Evolutionary conservation across 1,140 invertebrate species (phyloP), one percentile per base, ranked within the genome.

Genomic region (Dendrolimus punctatus): DNA sequence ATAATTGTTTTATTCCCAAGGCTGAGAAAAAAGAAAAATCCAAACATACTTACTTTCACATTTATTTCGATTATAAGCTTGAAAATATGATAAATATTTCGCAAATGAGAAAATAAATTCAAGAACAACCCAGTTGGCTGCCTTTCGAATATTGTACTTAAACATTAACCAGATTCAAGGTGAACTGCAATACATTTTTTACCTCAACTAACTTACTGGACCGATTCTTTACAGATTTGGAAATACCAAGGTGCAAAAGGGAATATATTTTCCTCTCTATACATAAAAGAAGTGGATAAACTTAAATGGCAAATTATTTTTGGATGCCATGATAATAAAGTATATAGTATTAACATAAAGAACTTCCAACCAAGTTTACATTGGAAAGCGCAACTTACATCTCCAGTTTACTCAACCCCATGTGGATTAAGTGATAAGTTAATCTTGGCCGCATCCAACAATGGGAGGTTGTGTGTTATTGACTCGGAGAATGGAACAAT

Each of bases 241-340:
- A 88, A 71, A 40, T 90, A 87, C 58, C 62, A 76, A 65, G 76
- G 84, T 43, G 86, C 88, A 43, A 69, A 87, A 51, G 90, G 89
- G 8, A 89, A 91, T 57, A 88, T 94, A 57, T 94, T 93, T 85
- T 93, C 92, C 5, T 91, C 92, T 42, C 79, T 91, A 38, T 71
- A 89, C 39, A 53, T 74, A 2, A 66, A 56, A 54, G 64, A 60
- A 62, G 55, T 73, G 23, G 65, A 58, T 65, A 89, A 62, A 55
- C 43, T 73, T 6, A 81, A 73, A 59, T 87, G 73, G 77, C 81
- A 79, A 55, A 76, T 93, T 39, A 64, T 90, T 48, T 89, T 94
- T 70, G 91, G 91, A 4, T 93, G 90, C 64, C 90, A 92, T 66
- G 90, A 93, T 66, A 78, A 79, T 38, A 80, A 84, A 75, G 64